A percentile compares a stretch with the other conserved stretches of the same genome.
phyloP scores from a whole-genome alignment of 2,113 vertebrate genomes.

The Fulica atra region DNA sequence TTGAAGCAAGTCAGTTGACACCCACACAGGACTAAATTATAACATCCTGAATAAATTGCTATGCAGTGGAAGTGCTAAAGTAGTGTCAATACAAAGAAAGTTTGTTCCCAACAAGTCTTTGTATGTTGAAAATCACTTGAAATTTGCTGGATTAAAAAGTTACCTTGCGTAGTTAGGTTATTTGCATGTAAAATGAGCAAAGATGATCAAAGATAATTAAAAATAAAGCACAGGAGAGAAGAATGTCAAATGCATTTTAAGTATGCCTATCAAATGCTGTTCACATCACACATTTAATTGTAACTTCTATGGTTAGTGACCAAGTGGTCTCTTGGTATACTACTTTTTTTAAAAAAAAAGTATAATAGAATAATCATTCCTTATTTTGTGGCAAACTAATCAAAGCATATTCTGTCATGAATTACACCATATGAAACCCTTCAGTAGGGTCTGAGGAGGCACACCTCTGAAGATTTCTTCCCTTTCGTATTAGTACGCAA shows the following conservation, averaged over 20 bases:
- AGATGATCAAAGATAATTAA: background rate
- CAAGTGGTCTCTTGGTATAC: background rate
- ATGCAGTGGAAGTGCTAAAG: background rate
- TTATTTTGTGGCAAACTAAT: background rate
- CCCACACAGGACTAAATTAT: constrained; percentile 41
- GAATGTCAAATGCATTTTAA: background rate
- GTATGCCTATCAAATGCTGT: background rate
- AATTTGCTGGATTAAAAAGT: background rate
- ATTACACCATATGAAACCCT: background rate
- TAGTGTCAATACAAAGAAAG: constrained; percentile 11
- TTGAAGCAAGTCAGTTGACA: constrained; percentile 2
- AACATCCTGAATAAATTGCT: constrained; percentile 8
- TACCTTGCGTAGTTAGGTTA: background rate
- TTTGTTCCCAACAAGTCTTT: background rate
- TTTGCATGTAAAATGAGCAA: background rate
- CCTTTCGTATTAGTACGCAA: background rate
- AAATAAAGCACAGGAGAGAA: background rate
- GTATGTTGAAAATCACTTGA: background rate
- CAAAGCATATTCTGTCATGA: background rate
- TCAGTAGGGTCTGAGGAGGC: background rate
- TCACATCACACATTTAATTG: background rate
- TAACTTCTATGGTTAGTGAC: background rate
- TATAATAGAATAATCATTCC: background rate
- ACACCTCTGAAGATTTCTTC: background rate
- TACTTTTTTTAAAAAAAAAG: background rate